Percentiles rank a stretch among this genome's conserved stretches.
Evolutionary conservation across 2,113 vertebrate species (phyloP).

Genomic region (Anoplopoma fimbria): DNA sequence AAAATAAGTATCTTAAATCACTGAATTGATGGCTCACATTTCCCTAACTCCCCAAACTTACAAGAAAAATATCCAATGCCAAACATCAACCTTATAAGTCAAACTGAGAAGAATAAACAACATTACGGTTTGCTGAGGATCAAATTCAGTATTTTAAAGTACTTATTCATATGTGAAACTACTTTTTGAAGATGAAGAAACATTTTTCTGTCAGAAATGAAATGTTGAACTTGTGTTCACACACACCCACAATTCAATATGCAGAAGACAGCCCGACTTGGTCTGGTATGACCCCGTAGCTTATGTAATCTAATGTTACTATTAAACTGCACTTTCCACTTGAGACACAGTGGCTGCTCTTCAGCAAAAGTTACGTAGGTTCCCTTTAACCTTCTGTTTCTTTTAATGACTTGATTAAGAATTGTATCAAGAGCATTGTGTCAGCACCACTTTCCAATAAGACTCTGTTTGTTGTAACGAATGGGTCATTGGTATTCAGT

Average conservation of each 20-base stretch:
- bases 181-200: neutral
- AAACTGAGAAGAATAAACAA: neutral
- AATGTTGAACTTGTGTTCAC: too few species aligned
- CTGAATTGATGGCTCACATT: neutral
- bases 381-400: too few species aligned
- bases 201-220: too few species aligned
- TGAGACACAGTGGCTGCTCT: neutral
- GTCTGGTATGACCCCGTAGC: neutral
- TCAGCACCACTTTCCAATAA: neutral
- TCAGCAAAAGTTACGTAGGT: too few species aligned
- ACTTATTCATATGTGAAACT: neutral
- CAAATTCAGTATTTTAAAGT: neutral
- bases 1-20: neutral
- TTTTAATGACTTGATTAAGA: neutral
- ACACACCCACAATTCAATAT: neutral
- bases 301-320: neutral
- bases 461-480: neutral
- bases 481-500: neutral
- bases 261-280: neutral
- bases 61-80: neutral
- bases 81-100: neutral
- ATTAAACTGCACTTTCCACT: neutral
- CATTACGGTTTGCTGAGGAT: neutral
- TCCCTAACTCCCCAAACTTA: neutral
- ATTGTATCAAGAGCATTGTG: neutral